Conservation (phyloP, 2,888 invertebrate genomes). For the Ornithoptera alexandrae region DNA sequence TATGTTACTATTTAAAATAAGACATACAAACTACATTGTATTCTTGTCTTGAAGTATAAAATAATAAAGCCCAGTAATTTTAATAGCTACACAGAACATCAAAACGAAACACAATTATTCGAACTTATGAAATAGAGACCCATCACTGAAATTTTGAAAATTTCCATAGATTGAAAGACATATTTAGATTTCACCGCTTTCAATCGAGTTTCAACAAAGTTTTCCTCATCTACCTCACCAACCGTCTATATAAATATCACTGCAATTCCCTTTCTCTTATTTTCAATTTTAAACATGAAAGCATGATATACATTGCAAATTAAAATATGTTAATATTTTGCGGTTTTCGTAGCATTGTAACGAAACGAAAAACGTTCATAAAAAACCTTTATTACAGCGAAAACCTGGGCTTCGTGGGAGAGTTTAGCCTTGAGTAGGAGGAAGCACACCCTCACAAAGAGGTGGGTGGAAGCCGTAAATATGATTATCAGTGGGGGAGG, state of each 20-base stretch:
- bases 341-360: background rate
- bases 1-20: too few species aligned
- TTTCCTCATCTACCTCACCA: too few species aligned
- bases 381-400: background rate
- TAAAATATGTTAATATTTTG: background rate
- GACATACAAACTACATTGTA: too few species aligned
- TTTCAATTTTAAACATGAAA: background rate
- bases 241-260: background rate
- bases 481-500: slow-evolving; percentile 79
- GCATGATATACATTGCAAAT: background rate
- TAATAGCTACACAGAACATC: too few species aligned
- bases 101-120: too few species aligned
- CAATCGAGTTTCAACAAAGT: too few species aligned
- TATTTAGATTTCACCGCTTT: too few species aligned
- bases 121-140: too few species aligned
- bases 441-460: slow-evolving; percentile 11
- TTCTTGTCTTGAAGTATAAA: too few species aligned
- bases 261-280: background rate
- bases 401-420: slow-evolving; percentile 4
- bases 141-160: too few species aligned
- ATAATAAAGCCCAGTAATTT: too few species aligned
- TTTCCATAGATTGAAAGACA: too few species aligned
- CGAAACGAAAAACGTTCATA: background rate
- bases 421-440: slow-evolving; percentile 19
- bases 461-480: slow-evolving; percentile 66